A percentile compares a stretch with the other conserved stretches of the same genome.
Conservation (phyloP, 2,797 vertebrate species). For the Australoheros facetus region DNA sequence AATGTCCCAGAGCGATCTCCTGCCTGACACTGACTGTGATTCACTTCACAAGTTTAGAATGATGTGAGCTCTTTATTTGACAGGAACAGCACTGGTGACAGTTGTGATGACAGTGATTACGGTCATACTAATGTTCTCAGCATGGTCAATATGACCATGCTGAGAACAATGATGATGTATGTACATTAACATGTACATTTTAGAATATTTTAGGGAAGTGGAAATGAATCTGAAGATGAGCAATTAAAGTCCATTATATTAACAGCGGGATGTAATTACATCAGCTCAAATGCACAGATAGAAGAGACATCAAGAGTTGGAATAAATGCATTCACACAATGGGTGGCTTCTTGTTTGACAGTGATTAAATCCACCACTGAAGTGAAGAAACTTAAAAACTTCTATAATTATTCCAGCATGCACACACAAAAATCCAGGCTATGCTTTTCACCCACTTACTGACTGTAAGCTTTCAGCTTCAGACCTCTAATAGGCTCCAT, state of each 20-base stretch:
- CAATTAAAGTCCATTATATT: conserved; percentile 39
- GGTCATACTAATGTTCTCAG: conserved; percentile 9
- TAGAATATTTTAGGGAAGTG: conserved; percentile 24
- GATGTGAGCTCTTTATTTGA: conserved; percentile 32
- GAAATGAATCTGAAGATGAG: conserved; percentile 42
- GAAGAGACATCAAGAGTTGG: conserved; percentile 8
- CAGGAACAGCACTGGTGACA: conserved; percentile 20
- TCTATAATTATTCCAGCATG: conserved; percentile 62
- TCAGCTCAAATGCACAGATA: conserved; percentile 23
- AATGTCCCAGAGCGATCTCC: conserved; percentile 64
- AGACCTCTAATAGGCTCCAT: conserved; percentile 57
- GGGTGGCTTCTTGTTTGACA: conserved; percentile 22
- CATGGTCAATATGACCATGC: conserved; percentile 19
- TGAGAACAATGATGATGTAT: background rate
- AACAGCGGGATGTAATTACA: conserved; percentile 50
- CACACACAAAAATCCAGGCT: conserved; percentile 41
- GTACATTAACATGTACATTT: conserved; percentile 26
- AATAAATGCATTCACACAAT: conserved; percentile 29
- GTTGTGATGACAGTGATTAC: conserved; percentile 20
- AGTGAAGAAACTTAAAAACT: conserved; percentile 46
- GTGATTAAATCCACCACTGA: conserved; percentile 57
- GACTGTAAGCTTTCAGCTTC: conserved; percentile 30
- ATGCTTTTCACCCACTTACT: conserved; percentile 34
- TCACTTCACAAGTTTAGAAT: conserved; percentile 56
- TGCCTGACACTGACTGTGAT: conserved; percentile 53